A percentile compares a stretch with the other conserved stretches of the same genome.
Evolutionary conservation across 2,797 vertebrate genomes (phyloP).

Genomic region (Peromyscus attwateri): DNA sequence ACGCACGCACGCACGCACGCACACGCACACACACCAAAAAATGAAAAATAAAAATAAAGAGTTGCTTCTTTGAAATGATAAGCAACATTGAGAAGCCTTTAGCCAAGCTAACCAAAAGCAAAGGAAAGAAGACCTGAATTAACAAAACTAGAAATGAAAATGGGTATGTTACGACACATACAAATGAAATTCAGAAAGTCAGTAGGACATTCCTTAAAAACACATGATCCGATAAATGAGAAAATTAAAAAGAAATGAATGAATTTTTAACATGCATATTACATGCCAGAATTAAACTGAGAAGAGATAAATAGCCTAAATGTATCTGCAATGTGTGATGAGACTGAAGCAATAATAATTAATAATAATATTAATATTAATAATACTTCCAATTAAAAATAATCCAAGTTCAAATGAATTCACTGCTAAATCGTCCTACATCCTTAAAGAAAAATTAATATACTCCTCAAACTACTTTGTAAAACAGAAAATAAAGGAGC

Average conservation of each 20-base stretch:
- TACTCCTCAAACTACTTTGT: not conserved
- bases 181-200: not conserved
- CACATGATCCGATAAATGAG: not conserved
- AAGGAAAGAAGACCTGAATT: not conserved
- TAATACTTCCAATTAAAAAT: not conserved
- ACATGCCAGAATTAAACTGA: not conserved
- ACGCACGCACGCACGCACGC: not conserved
- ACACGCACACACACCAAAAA: not conserved
- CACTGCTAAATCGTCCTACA: not conserved
- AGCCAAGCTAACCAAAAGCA: not conserved
- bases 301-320: not conserved
- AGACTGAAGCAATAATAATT: not conserved
- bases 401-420: not conserved
- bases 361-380: not conserved
- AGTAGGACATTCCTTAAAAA: not conserved
- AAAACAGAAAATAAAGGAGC: not conserved
- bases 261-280: not conserved
- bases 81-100: not conserved
- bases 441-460: not conserved
- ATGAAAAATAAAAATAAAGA: not conserved
- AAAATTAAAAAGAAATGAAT: not conserved
- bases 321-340: not conserved
- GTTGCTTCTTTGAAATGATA: not conserved
- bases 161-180: not conserved
- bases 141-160: not conserved